A percentile compares a stretch with the other conserved stretches of the same genome.
Evolutionary conservation across 1,140 invertebrate species (phyloP).

Genomic region (Sarcophaga bullata): DNA sequence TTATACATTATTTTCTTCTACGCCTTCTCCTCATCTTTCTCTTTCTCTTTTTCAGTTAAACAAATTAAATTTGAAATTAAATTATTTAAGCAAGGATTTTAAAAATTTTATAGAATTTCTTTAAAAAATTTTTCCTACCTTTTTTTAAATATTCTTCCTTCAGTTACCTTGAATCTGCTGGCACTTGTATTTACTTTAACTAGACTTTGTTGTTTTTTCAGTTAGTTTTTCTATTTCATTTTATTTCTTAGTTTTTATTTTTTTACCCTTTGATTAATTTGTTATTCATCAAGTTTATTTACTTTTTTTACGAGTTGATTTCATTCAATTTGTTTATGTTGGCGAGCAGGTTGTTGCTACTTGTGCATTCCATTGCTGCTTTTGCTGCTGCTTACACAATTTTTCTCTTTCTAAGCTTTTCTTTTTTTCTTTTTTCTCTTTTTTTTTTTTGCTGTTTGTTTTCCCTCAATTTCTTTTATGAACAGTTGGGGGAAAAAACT

Average conservation of each 20-base stretch:
- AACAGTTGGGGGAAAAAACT: neutral
- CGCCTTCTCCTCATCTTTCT: no score
- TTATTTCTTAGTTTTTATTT: neutral
- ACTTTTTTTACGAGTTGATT: conserved; percentile 66
- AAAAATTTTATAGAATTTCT: neutral
- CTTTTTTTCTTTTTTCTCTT: neutral
- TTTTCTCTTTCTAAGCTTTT: neutral
- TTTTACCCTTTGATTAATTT: conserved; percentile 56
- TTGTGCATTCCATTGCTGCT: neutral
- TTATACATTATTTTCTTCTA: neutral
- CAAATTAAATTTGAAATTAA: neutral
- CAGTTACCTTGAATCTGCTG: conserved; percentile 19
- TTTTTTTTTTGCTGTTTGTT: neutral
- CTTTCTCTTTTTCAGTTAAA: no score
- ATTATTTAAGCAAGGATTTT: conserved; percentile 22
- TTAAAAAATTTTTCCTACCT: neutral
- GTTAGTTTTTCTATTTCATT: conserved; percentile 3
- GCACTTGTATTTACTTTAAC: conserved; percentile 31
- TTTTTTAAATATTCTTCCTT: conserved; percentile 9
- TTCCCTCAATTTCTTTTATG: neutral
- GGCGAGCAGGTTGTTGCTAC: conserved; percentile 45
- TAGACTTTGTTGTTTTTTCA: conserved; percentile 29
- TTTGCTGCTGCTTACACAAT: neutral
- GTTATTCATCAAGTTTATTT: conserved; percentile 65
- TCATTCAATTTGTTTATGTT: conserved; percentile 66